Evolutionary conservation across 2,797 vertebrate species (phyloP), one percentile per base, ranked within the genome.

Genomic region (Sciurus carolinensis): DNA sequence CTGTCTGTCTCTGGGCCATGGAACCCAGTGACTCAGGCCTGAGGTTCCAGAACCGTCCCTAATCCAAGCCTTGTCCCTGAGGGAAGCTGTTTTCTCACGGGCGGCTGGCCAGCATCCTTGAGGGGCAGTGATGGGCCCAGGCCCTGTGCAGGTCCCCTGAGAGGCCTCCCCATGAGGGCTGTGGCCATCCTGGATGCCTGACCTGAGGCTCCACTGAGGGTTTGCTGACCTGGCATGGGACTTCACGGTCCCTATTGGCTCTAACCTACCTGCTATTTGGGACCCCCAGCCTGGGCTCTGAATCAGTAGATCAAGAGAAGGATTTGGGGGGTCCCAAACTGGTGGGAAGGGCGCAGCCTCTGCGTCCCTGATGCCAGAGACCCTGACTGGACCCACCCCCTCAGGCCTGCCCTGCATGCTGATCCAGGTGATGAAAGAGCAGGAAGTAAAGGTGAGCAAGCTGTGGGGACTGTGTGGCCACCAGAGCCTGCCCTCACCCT

Each of bases 361-460:
- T 2, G 30, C 57, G 26, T 42, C 15, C 44, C 15, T 0, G 8
- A 81, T 2, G 10, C 36, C 62, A 47, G 44, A 90, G 26, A 15
- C 20, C 50, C 26, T 33, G n/a, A 18, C 7, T 30, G 18, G 42
- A 76, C 11, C 0, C 24, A 5, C 28, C 71, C 44, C 18, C 77
- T 75, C 15, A n/a, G 33, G 52, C 24, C 39, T 77, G 57, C 47
- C 28, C 33, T 28, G 26, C 76, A 47, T 8, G 24, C 52, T 28
- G 0, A 2, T 44, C 69, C 1, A 1, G 26, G 36, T 94, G 95
- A 22, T 11, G 80, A 96, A 96, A 97, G 54, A 36, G 20, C 91
- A 93, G 93, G 95, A 96, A 84, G 83, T 15, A 9, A 90, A 87
- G 69, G 33, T 96, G 84, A 85, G 4, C 67, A 93, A 91, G 30